Percentiles rank a stretch among this genome's conserved stretches.
Conservation (phyloP, 37 sponge, comb jelly and placozoan genomes). For the Hexactinellida sp. region DNA sequence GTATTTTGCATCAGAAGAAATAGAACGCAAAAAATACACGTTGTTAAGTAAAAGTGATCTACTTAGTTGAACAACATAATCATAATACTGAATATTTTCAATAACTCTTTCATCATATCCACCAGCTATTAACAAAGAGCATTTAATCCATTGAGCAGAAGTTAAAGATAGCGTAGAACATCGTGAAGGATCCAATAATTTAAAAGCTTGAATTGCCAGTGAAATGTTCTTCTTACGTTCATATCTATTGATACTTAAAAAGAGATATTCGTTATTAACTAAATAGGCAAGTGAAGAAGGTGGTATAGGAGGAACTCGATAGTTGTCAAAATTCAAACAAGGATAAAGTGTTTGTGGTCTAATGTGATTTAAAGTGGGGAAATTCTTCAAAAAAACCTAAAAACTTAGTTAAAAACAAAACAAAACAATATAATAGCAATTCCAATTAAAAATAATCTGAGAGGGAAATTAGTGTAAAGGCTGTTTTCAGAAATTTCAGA, state of each 20-base stretch:
- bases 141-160: conserved; percentile 18
- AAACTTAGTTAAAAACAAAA: neutral
- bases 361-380: neutral
- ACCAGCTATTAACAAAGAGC: conserved; percentile 79
- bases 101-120: conserved; percentile 87
- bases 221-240: conserved; percentile 94
- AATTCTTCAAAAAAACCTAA: neutral
- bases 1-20: conserved; percentile 55
- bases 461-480: no score
- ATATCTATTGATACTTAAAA: conserved; percentile 82
- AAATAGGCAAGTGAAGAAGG: neutral
- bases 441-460: no score
- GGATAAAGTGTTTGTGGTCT: conserved; percentile 63
- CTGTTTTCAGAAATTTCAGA: no score
- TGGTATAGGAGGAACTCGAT: conserved; percentile 28
- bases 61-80: conserved; percentile 46
- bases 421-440: no score
- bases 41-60: conserved; percentile 27
- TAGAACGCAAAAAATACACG: conserved; percentile 73
- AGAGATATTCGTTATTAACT: neutral
- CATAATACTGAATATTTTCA: conserved; percentile 81
- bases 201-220: conserved; percentile 58
- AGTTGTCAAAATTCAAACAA: conserved; percentile 59
- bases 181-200: conserved; percentile 22
- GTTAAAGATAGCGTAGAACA: neutral